Percentiles rank a stretch among this genome's conserved stretches.
Conservation (phyloP, 2,797 vertebrate species). For the Phalanger gymnotis region DNA sequence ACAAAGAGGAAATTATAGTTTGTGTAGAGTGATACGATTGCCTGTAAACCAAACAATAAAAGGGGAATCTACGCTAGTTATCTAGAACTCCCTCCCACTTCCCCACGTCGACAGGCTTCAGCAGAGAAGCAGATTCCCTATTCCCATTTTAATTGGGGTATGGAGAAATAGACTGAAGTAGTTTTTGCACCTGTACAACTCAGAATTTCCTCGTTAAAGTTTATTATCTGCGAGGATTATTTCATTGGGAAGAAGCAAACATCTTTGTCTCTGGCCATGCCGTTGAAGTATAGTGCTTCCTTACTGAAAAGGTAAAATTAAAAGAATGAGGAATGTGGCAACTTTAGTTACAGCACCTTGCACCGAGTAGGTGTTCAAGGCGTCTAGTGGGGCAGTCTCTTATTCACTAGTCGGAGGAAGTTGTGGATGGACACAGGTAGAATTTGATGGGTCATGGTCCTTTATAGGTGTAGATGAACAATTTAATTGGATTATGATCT, state of each 20-base stretch:
- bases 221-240: not conserved
- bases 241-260: not conserved
- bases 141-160: conserved; percentile 31
- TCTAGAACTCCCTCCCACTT: conserved; percentile 28
- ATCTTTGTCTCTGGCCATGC: not conserved
- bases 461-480: not conserved
- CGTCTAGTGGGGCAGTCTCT: not conserved
- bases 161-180: not conserved
- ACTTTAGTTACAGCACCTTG: not conserved
- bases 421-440: not conserved
- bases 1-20: conserved; percentile 73
- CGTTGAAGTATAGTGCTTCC: not conserved
- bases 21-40: conserved; percentile 52
- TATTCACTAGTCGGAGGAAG: not conserved
- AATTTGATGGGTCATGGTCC: not conserved
- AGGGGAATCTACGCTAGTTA: not conserved
- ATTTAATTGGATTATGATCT: not conserved
- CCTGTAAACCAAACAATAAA: conserved; percentile 47
- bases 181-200: not conserved
- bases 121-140: not conserved
- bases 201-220: conserved; percentile 13
- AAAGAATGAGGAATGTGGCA: not conserved
- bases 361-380: not conserved
- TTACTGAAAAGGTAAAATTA: not conserved
- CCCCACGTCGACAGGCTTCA: not conserved